A percentile compares a stretch with the other conserved stretches of the same genome.
Evolutionary conservation across 1,140 invertebrate species (phyloP).

Genomic region (Ostrea edulis): DNA sequence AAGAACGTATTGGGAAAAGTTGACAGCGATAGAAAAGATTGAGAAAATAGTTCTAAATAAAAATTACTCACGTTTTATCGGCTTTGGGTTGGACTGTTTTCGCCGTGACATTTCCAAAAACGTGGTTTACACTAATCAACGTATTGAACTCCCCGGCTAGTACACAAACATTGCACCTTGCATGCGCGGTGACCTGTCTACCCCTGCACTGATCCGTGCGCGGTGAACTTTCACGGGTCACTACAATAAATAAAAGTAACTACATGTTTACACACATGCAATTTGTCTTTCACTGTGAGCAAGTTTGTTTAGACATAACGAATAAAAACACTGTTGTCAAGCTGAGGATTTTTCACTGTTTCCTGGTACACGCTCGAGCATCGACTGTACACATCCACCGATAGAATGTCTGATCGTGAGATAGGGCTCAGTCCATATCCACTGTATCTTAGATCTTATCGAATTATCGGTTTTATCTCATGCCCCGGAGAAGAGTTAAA

Average conservation of each 20-base stretch:
- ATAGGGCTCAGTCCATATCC: conserved; percentile 3
- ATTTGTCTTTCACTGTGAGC: conserved; percentile 19
- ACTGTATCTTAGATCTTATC: conserved; percentile 25
- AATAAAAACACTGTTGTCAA: background rate
- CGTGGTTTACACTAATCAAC: conserved; percentile 41
- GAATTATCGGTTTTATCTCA: conserved; percentile 25
- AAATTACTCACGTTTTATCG: conserved; percentile 83
- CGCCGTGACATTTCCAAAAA: conserved; percentile 83
- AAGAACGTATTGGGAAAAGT: too few species aligned
- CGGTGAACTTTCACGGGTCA: conserved; percentile 55
- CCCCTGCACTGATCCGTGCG: conserved; percentile 50
- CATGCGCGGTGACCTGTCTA: conserved; percentile 61
- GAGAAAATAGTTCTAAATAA: too few species aligned
- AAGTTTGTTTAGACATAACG: background rate
- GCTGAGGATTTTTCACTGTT: background rate
- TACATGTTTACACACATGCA: conserved; percentile 32
- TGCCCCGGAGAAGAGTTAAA: conserved; percentile 27
- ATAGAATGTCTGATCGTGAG: conserved; percentile 13
- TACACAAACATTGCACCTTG: conserved; percentile 56
- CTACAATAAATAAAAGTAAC: conserved; percentile 17
- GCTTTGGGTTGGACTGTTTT: conserved; percentile 86
- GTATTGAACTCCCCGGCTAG: conserved; percentile 48
- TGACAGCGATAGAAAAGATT: too few species aligned
- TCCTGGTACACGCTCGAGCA: background rate
- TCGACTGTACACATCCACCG: conserved; percentile 12